Evolutionary conservation across 2,113 vertebrate genomes (phyloP), one percentile per base, ranked within the genome.

Genomic region (Patagioenas fasciata): DNA sequence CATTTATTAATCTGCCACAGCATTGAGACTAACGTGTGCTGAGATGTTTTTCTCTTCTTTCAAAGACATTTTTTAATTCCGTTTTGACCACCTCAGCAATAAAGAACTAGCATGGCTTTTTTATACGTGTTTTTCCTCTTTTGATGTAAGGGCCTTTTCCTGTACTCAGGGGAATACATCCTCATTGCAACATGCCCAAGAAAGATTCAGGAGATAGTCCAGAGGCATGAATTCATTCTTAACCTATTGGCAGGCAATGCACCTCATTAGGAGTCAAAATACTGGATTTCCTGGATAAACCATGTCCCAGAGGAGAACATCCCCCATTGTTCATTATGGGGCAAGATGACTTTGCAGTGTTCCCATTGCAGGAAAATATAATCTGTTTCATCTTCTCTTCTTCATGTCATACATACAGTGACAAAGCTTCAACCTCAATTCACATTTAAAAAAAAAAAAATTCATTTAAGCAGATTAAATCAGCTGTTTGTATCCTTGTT

Each of bases 271-370:
- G 9, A 84, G 48, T 53, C 36, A 73, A 67, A 6, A 47, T 19
- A 23, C 6, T 50, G 10, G 83, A 13, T 60, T 84, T 74, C 48
- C 34, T 58, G 56, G 16, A 61, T 15, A 70, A 48, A 60, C 34
- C 26, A 26, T 29, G 31, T 53, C 13, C 31, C 36, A 25, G 23
- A 51, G 57, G 29, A 83, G n/a, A 70, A 47, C 25, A 57, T 57
- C 13, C 7, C 5, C 32, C 4, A 2, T 38, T 57, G 9, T 56
- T 85, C 34, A 5, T 60, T 85, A 20, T 53, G 20, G 23, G 15
- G 7, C 2, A 17, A 34, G 10, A 25, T 1, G 1, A 26, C 32
- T 80, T 90, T 65, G 20, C 13, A 32, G n/a, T 0, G 0, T 7
- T 72, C 9, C 51, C 0, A 0, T 8, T 48, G 23, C 48, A 71